These are phyloP conservation scores for Argentina silus DNA, from an alignment of 2,797 vertebrate genomes.

Conservation along the genomic window DNA sequence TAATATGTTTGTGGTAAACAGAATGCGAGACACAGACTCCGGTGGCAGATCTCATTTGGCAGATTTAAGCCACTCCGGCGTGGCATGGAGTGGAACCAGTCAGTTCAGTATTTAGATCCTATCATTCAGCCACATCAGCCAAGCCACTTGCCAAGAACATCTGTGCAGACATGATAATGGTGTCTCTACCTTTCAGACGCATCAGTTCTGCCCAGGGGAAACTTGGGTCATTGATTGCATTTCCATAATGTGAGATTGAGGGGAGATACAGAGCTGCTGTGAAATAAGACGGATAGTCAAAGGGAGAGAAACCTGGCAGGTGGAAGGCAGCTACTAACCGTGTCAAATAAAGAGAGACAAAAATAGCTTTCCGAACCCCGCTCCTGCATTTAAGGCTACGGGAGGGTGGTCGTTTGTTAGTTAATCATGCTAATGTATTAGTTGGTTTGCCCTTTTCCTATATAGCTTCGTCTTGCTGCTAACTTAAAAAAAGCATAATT, in stretches of 20 bases:
- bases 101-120: slow-evolving; percentile 38
- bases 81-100: slow-evolving; percentile 42
- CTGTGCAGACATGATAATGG: slow-evolving; percentile 54
- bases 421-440: slow-evolving; percentile 49
- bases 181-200: slow-evolving; percentile 36
- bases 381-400: neutral
- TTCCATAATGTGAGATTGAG: slow-evolving; percentile 22
- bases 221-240: slow-evolving; percentile 35
- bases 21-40: neutral
- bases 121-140: slow-evolving; percentile 52
- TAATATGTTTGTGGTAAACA: slow-evolving; percentile 4
- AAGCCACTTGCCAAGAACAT: slow-evolving; percentile 39
- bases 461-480: slow-evolving; percentile 23
- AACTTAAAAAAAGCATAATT: slow-evolving; percentile 49
- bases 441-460: slow-evolving; percentile 42
- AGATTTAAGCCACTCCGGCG: slow-evolving; percentile 41
- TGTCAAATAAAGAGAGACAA: neutral
- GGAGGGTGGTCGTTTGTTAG: neutral
- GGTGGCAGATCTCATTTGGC: neutral
- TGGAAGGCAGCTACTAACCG: neutral
- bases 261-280: slow-evolving; percentile 2
- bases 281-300: slow-evolving; percentile 6
- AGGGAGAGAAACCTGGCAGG: neutral
- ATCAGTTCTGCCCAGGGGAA: slow-evolving; percentile 26
- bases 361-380: neutral